A percentile compares a stretch with the other conserved stretches of the same genome.
These are phyloP conservation scores for Takifugu flavidus DNA, from an alignment of 2,113 vertebrate species.

Conservation along the genomic window DNA sequence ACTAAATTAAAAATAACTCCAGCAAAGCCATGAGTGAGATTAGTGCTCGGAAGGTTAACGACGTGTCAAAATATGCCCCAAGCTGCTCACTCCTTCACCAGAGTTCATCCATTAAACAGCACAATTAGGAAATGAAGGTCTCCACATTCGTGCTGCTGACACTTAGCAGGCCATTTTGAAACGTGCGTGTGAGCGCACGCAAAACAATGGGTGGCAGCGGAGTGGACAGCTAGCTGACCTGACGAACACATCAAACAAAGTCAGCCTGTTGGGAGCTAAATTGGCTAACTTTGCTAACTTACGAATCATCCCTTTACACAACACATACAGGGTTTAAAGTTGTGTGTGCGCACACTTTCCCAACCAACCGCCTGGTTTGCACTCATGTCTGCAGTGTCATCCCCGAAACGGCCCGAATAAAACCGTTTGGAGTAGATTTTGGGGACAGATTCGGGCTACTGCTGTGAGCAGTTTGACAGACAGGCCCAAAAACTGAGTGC, in stretches of 20 bases:
- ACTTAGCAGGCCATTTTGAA: slow-evolving; percentile 2
- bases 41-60: slow-evolving; percentile 10
- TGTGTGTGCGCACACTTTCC: rapidly evolving
- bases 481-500: slow-evolving; percentile 39
- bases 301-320: slow-evolving; percentile 11
- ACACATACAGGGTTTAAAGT: neutral
- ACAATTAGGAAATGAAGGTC: neutral
- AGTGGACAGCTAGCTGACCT: slow-evolving; percentile 57
- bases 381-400: slow-evolving; percentile 16
- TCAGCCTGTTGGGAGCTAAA: slow-evolving; percentile 40
- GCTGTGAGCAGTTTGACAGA: slow-evolving; percentile 39
- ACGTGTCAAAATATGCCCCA: slow-evolving; percentile 35
- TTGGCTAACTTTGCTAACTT: slow-evolving; percentile 39
- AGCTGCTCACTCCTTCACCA: neutral
- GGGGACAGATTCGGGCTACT: slow-evolving; percentile 7
- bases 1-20: neutral
- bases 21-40: neutral
- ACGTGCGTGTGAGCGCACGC: slow-evolving; percentile 5
- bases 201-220: slow-evolving; percentile 50
- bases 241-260: slow-evolving; percentile 73
- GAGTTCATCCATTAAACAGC: slow-evolving; percentile 3
- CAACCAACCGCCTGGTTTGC: rapidly evolving
- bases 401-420: neutral
- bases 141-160: neutral
- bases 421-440: neutral